phyloP scores from a whole-genome alignment of 2,797 vertebrate species.

The Karalla daura region DNA sequence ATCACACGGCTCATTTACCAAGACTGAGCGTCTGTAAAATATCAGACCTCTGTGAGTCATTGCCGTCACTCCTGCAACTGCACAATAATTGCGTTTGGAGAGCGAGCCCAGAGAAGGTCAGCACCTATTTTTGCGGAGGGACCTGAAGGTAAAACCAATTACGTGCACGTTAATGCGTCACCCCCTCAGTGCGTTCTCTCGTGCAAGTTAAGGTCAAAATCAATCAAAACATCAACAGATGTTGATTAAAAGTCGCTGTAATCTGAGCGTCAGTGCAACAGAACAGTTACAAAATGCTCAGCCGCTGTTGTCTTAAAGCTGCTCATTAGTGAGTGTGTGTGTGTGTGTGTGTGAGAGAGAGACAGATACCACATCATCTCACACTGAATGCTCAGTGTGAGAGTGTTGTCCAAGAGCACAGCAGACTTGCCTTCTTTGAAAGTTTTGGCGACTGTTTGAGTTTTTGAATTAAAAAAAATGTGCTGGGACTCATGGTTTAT shows the following conservation, averaged over 20 bases:
- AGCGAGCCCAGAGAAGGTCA: slow-evolving; percentile 49
- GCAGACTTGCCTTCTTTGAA: neutral
- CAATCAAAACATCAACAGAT: slow-evolving; percentile 36
- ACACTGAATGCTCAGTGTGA: neutral
- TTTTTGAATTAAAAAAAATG: neutral
- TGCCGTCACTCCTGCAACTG: slow-evolving; percentile 50
- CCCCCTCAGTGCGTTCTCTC: slow-evolving; percentile 32
- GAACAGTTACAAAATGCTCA: neutral
- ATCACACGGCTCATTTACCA: slow-evolving; percentile 63
- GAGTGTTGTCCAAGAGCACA: neutral
- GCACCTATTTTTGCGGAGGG: slow-evolving; percentile 40
- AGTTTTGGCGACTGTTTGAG: neutral
- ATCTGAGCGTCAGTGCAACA: neutral
- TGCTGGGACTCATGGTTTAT: neutral
- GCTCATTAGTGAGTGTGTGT: neutral
- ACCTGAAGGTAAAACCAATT: slow-evolving; percentile 60
- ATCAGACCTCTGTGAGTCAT: slow-evolving; percentile 58
- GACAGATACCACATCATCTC: neutral
- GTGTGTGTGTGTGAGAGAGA: neutral
- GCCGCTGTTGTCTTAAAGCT: neutral
- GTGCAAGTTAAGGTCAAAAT: slow-evolving; percentile 43
- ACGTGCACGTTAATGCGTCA: slow-evolving; percentile 38
- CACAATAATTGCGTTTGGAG: slow-evolving; percentile 52
- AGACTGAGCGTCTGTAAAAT: slow-evolving; percentile 34
- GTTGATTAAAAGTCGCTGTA: slow-evolving; percentile 5